A percentile compares a stretch with the other conserved stretches of the same genome.
Evolutionary conservation across 2,797 vertebrate species (phyloP).

Genomic region (Phalanger gymnotis): DNA sequence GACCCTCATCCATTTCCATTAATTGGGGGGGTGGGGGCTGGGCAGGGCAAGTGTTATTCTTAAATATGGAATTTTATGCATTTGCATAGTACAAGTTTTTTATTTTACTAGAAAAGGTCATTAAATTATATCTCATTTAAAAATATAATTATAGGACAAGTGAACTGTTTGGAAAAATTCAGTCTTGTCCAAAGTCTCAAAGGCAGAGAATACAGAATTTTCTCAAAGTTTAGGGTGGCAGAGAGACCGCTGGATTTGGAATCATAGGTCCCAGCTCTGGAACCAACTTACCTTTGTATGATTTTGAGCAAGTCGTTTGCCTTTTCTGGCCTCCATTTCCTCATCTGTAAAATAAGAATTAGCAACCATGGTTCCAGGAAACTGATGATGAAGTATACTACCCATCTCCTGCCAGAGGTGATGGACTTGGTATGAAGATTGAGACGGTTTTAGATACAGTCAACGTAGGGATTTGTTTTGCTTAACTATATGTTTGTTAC

Average conservation of each 20-base stretch:
- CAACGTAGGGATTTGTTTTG: background rate
- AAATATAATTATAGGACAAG: constrained; percentile 12
- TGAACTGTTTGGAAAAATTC: background rate
- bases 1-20: background rate
- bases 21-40: background rate
- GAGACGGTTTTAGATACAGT: too few species aligned
- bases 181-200: background rate
- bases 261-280: background rate
- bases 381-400: background rate
- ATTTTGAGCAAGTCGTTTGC: background rate
- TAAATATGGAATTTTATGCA: constrained; percentile 6
- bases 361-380: background rate
- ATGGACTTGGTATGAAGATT: too few species aligned
- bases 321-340: background rate
- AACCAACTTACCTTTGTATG: background rate
- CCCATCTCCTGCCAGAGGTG: background rate
- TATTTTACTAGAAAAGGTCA: constrained; percentile 17
- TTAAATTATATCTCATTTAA: constrained; percentile 53
- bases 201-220: background rate
- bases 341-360: background rate
- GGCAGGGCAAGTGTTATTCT: constrained; percentile 12
- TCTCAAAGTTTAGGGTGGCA: background rate
- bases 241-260: background rate
- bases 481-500: background rate
- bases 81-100: constrained; percentile 25